Evolutionary conservation across 1,140 invertebrate genomes (phyloP).

Genomic region (Drosophila tristis): DNA sequence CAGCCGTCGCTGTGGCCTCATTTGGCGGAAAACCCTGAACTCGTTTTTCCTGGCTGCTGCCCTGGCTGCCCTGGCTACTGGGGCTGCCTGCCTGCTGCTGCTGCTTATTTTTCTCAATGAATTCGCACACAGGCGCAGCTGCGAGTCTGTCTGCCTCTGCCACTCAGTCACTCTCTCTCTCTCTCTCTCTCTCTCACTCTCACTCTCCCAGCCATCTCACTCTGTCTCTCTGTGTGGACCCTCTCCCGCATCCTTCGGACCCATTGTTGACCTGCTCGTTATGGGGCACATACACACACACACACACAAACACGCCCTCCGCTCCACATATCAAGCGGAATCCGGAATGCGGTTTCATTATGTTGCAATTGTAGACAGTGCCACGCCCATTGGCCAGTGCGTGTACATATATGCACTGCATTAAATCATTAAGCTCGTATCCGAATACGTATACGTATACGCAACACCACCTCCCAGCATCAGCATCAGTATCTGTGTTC

Average conservation of each 20-base stretch:
- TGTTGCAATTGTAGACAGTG: constrained; percentile 64
- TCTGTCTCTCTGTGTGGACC: background rate
- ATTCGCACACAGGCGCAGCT: constrained; percentile 67
- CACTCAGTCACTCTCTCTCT: constrained; percentile 10
- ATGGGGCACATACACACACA: constrained; percentile 45
- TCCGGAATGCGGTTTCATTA: constrained; percentile 63
- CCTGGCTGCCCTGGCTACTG: constrained; percentile 7
- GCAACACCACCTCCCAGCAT: constrained; percentile 10
- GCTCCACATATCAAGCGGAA: constrained; percentile 64
- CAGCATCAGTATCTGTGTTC: background rate
- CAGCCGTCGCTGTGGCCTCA: constrained; percentile 50
- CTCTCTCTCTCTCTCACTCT: constrained; percentile 4
- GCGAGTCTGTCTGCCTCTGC: constrained; percentile 36
- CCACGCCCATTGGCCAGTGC: constrained; percentile 50
- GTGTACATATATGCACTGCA: constrained; percentile 57
- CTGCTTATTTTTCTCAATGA: constrained; percentile 80
- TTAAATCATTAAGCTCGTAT: constrained; percentile 66
- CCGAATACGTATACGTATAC: constrained; percentile 9
- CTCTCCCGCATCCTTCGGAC: constrained; percentile 44
- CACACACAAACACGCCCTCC: constrained; percentile 28
- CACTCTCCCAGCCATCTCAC: constrained; percentile 8
- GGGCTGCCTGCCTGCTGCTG: constrained; percentile 26
- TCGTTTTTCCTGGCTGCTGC: constrained; percentile 60
- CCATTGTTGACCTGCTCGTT: constrained; percentile 64
- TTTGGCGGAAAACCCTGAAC: constrained; percentile 75